These are phyloP conservation scores for Parnassius mnemosyne DNA, from an alignment of 2,888 invertebrate genomes.

Conservation along the genomic window DNA sequence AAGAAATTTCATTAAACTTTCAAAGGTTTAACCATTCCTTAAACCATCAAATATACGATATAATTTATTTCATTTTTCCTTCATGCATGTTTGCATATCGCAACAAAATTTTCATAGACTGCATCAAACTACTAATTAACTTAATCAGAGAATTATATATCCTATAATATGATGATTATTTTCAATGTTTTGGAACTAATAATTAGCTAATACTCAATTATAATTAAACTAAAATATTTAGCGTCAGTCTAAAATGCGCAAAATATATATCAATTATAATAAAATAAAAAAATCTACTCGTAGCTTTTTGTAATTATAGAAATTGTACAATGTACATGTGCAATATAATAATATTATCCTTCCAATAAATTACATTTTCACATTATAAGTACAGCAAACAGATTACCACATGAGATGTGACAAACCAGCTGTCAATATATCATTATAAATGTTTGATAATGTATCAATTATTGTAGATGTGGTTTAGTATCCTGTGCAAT, in stretches of 20 bases:
- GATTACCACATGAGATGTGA: constrained; percentile 9
- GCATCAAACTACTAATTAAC: constrained; percentile 7
- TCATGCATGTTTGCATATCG: constrained; percentile 8
- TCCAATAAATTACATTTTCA: constrained; percentile 21
- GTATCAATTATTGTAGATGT: constrained; percentile 44
- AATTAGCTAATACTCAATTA: constrained; percentile 20
- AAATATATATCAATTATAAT: constrained; percentile 38
- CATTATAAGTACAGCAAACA: constrained; percentile 7
- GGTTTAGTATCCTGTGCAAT: constrained; percentile 32
- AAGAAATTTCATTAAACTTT: constrained; percentile 17
- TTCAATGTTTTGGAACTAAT: constrained; percentile 3
- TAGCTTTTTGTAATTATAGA: constrained; percentile 36
- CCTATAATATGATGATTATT: constrained; percentile 6
- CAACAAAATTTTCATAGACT: background rate
- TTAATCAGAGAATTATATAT: constrained; percentile 11
- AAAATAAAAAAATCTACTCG: constrained; percentile 39
- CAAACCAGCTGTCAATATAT: constrained; percentile 33
- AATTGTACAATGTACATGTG: constrained; percentile 30
- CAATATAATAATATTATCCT: constrained; percentile 22
- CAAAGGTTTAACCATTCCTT: background rate
- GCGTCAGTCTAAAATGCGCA: constrained; percentile 36
- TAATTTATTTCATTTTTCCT: constrained; percentile 16
- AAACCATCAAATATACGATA: background rate
- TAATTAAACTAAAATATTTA: constrained; percentile 19
- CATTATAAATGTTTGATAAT: constrained; percentile 60